Evolutionary conservation across 2,113 vertebrate species (phyloP), one percentile per base, ranked within the genome.

Genomic region (Poicephalus meyeri): DNA sequence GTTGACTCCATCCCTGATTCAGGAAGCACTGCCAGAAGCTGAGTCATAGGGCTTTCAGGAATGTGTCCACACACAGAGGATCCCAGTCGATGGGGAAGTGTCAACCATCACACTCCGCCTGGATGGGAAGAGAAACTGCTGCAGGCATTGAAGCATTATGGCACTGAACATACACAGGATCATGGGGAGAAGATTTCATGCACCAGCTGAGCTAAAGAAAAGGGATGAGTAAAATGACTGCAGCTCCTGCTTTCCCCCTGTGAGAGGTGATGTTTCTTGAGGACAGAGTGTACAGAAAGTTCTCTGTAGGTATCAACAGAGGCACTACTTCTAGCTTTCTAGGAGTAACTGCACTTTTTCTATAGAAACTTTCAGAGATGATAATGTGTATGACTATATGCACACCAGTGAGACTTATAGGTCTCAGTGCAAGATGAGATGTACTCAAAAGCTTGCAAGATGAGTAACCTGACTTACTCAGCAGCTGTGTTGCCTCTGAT

Each of bases 41-140:
- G 80, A 70, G n/a, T 88, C 49, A 76, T 0, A 0, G 39, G 33
- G 29, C 49, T 83, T 16, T 16, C 46, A 49, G 16, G 35, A 78
- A 31, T 1, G 1, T 1, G 5, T 42, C 81, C 0, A 0, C 60
- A 49, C 3, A 1, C 31, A 61, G 80, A 83, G 12, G 13, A 13
- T 85, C 21, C 37, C 12, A 24, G 20, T 52, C 44, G 26, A 52
- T 2, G 2, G 14, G 44, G 37, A 79, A 14, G 18, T 65, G 52
- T n/a, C 41, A 64, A 68, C 33, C 3, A 2, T 81, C 63, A n/a
- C 28, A 58, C 12, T 8, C 15, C 0, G 0, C 20, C 5, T 0
- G 23, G n/a, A n/a, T 60, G 61, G 52, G 20, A 95, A 78, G 64
- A 53, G 4, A 80, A 88, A 69, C 15, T 47, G 13, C 52, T 58